Conservation (phyloP, 2,113 vertebrate genomes). For the Sinocyclocheilus anshuiensis region DNA sequence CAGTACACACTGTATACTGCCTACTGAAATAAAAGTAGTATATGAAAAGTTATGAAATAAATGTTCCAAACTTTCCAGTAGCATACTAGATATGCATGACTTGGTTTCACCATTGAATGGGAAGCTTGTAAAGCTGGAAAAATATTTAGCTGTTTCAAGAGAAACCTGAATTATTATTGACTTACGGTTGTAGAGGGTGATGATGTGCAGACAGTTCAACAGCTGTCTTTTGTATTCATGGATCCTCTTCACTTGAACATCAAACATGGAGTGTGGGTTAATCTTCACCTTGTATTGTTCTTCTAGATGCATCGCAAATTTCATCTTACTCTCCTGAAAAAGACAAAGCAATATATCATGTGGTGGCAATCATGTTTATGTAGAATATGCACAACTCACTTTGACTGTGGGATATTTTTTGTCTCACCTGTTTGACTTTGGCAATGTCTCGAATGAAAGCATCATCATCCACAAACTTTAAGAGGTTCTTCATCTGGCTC, state of each 20-base stretch:
- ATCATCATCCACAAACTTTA: conserved; percentile 82
- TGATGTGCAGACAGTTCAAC: conserved; percentile 89
- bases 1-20: neutral
- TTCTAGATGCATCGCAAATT: conserved; percentile 84
- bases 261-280: conserved; percentile 91
- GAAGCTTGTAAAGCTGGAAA: neutral
- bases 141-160: neutral
- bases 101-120: neutral
- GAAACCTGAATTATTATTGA: neutral
- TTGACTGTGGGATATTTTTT: neutral
- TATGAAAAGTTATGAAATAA: neutral
- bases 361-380: neutral
- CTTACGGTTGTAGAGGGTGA: conserved; percentile 90
- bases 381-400: neutral
- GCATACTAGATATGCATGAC: neutral
- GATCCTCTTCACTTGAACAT: conserved; percentile 91
- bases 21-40: neutral
- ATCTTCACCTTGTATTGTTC: conserved; percentile 89
- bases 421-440: conserved; percentile 88
- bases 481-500: conserved; percentile 81
- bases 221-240: conserved; percentile 92
- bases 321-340: conserved; percentile 88
- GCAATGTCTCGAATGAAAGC: conserved; percentile 86
- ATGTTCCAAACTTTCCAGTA: neutral
- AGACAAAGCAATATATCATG: neutral